Conservation (phyloP, 1,140 invertebrate genomes). For the Danaus plexippus region DNA sequence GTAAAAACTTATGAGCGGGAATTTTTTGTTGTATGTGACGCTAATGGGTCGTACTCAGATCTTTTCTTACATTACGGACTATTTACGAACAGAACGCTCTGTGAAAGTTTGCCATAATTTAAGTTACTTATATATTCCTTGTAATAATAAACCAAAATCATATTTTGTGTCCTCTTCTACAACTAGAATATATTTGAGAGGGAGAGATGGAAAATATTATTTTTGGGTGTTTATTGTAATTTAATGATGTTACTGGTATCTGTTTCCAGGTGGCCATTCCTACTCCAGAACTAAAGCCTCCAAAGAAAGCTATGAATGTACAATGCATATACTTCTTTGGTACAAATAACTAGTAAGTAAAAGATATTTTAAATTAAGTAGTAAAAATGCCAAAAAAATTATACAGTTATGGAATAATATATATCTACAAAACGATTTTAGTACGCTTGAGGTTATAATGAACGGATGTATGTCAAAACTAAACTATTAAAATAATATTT, state of each 20-base stretch:
- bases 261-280: slow-evolving; percentile 80
- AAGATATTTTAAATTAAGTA: slow-evolving; percentile 1
- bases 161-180: slow-evolving; percentile 6
- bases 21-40: slow-evolving; percentile 18
- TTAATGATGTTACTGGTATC: slow-evolving; percentile 21
- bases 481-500: too few relatives aligned
- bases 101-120: neutral
- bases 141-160: slow-evolving; percentile 13
- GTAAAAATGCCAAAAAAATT: neutral
- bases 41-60: slow-evolving; percentile 8
- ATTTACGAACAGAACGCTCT: slow-evolving; percentile 5
- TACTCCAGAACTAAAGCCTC: slow-evolving; percentile 77
- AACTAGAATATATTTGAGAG: neutral
- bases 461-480: too few relatives aligned
- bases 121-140: slow-evolving; percentile 6
- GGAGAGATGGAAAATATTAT: slow-evolving; percentile 12
- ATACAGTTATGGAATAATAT: too few relatives aligned
- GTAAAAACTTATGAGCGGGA: slow-evolving; percentile 19
- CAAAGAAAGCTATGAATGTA: slow-evolving; percentile 75
- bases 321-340: slow-evolving; percentile 96
- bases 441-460: too few relatives aligned
- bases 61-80: slow-evolving; percentile 10
- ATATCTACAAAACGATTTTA: too few relatives aligned
- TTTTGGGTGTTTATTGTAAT: slow-evolving; percentile 12
- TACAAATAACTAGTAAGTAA: slow-evolving; percentile 92